Evolutionary conservation across 2,888 invertebrate species (phyloP).

Genomic region (Lasioglossum vierecki): DNA sequence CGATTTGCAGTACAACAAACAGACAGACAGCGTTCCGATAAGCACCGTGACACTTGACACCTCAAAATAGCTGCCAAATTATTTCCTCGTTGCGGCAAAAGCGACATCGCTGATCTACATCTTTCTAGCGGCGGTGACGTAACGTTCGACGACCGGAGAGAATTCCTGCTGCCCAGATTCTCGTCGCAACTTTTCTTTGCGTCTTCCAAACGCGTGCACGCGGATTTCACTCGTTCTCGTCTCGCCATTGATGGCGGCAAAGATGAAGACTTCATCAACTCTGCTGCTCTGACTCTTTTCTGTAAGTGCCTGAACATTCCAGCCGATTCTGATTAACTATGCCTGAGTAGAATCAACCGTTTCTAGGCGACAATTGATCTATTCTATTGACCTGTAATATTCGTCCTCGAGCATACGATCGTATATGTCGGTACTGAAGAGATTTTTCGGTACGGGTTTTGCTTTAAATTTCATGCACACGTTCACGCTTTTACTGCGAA

Average conservation of each 20-base stretch:
- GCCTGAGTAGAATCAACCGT: background rate
- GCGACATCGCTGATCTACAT: conserved; percentile 76
- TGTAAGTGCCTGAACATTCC: conserved; percentile 83
- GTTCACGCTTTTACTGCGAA: conserved; percentile 67
- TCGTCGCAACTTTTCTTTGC: conserved; percentile 61
- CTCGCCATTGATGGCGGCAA: conserved; percentile 89
- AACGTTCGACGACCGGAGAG: conserved; percentile 16
- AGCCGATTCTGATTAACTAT: background rate
- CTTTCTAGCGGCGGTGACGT: conserved; percentile 73
- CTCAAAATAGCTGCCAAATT: conserved; percentile 89
- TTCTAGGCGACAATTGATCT: background rate
- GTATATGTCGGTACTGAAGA: conserved; percentile 89
- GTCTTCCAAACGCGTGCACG: conserved; percentile 62
- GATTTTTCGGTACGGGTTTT: conserved; percentile 88
- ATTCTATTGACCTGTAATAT: conserved; percentile 86
- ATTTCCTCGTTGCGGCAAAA: conserved; percentile 76
- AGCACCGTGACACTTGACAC: conserved; percentile 81
- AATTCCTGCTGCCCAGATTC: conserved; percentile 18
- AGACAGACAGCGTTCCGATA: background rate
- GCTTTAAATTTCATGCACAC: conserved; percentile 85
- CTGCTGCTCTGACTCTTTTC: conserved; percentile 89
- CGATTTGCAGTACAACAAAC: background rate
- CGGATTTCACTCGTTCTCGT: conserved; percentile 84
- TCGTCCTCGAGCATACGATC: conserved; percentile 90
- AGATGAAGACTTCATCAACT: conserved; percentile 88